Conservation (phyloP, 2,113 vertebrate species). For the Aegypius monachus region DNA sequence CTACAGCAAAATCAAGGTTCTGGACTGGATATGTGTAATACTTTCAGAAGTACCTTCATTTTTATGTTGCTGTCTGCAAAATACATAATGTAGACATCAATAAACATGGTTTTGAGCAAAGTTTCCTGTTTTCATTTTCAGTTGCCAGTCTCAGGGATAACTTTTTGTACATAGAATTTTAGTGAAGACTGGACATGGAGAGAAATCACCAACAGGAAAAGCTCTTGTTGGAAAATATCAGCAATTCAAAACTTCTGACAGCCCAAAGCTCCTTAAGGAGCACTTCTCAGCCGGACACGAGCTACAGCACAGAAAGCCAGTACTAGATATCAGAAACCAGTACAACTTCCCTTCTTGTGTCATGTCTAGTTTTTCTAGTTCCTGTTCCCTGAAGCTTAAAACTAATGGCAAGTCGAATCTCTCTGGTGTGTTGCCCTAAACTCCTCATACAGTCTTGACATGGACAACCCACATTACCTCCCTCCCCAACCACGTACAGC, state of each 20-base stretch:
- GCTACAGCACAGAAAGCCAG: not conserved
- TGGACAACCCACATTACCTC: not conserved
- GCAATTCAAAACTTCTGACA: accelerated
- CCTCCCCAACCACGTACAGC: not conserved
- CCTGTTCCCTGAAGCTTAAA: not conserved
- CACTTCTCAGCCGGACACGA: not conserved
- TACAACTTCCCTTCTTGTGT: not conserved
- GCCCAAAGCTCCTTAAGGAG: not conserved
- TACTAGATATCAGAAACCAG: not conserved
- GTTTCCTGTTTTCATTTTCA: not conserved
- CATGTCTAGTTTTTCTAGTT: not conserved
- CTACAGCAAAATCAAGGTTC: not conserved
- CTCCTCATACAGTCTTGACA: not conserved
- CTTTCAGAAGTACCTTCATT: not conserved
- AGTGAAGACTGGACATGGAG: not conserved
- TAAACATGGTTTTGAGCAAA: not conserved
- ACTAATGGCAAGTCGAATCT: not conserved
- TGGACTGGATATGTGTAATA: not conserved
- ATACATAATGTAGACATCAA: accelerated
- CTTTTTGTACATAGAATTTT: not conserved
- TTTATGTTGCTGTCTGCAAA: not conserved
- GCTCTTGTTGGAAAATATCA: not conserved
- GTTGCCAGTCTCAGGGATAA: not conserved
- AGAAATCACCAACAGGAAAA: not conserved
- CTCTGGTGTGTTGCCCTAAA: not conserved